Conservation (phyloP, 2,113 vertebrate genomes). For the Malurus alboscapulatus region DNA sequence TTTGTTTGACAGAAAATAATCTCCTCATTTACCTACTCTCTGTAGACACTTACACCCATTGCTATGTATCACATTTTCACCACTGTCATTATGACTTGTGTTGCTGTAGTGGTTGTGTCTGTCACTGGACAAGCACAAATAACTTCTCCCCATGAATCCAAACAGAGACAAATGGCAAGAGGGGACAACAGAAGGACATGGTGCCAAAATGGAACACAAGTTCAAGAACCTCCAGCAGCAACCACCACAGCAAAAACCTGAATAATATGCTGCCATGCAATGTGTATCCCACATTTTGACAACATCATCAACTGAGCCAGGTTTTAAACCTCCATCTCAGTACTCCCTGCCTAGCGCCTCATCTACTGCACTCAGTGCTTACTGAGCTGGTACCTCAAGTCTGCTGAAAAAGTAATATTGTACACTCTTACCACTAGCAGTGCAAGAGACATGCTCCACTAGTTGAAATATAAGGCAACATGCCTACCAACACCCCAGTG, state of each 20-base stretch:
- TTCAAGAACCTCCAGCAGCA: background rate
- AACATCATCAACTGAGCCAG: background rate
- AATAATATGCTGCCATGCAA: background rate
- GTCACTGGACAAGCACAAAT: background rate
- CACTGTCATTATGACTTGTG: background rate
- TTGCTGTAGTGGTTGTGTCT: background rate
- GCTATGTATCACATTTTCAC: background rate
- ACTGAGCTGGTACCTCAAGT: background rate
- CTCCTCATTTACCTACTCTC: background rate
- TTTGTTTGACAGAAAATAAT: background rate
- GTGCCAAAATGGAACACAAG: background rate
- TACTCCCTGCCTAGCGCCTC: background rate
- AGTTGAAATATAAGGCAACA: background rate
- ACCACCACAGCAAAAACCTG: background rate
- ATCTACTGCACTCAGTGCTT: background rate
- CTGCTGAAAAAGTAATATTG: background rate
- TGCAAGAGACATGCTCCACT: background rate
- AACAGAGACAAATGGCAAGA: background rate
- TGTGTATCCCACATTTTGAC: fast-evolving
- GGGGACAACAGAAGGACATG: background rate
- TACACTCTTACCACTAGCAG: background rate
- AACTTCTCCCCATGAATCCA: background rate
- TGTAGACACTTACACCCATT: background rate
- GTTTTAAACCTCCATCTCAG: background rate
- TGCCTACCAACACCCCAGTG: background rate